Evolutionary conservation across 2,113 vertebrate genomes (phyloP), one percentile per base, ranked within the genome.

Genomic region (Poecilia latipinna): DNA sequence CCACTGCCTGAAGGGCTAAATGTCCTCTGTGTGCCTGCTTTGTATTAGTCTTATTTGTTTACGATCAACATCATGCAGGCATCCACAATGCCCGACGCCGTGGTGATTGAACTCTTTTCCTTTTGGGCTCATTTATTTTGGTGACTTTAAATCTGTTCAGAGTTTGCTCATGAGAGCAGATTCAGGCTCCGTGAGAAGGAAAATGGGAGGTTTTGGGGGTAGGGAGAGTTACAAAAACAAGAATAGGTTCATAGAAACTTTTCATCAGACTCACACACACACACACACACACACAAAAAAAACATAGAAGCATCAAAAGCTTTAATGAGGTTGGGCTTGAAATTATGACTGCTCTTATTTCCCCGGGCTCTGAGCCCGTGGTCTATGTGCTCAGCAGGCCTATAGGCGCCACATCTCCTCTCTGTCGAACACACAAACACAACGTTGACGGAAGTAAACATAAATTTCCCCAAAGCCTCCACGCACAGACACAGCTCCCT

Each of bases 241-340:
- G 29, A 51, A 17, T 29, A 3, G 33, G n/a, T 32, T 32, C 5
- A 54, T 60, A 61, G 39, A 39, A 65, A 12, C 8, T 11, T 51
- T 61, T 67, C 68, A 12, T 65, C 26, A 73, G 66, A 78, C 37
- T 32, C 5, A 35, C 66, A 68, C 54, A 86, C 17, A 78, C 54
- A 86, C 17, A 78, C 35, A 29, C 5, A 35, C 66, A 68, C 54
- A 86, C 13, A 78, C 2, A 37, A 37, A 37, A 44, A 29, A 42
- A 11, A 10, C 68, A 72, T 0, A 61, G 1, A 78, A 12, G 2
- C 60, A 19, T 24, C 74, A 48, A 75, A 72, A 73, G 84, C 82
- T 88, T 86, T 84, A 88, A 90, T 87, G 86, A 90, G 79, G 82
- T 84, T 79, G 88, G 88, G 86, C 84, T 89, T 74, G 75, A 70